Conservation (phyloP, 1,140 invertebrate genomes). For the Archegozetes longisetosus region DNA sequence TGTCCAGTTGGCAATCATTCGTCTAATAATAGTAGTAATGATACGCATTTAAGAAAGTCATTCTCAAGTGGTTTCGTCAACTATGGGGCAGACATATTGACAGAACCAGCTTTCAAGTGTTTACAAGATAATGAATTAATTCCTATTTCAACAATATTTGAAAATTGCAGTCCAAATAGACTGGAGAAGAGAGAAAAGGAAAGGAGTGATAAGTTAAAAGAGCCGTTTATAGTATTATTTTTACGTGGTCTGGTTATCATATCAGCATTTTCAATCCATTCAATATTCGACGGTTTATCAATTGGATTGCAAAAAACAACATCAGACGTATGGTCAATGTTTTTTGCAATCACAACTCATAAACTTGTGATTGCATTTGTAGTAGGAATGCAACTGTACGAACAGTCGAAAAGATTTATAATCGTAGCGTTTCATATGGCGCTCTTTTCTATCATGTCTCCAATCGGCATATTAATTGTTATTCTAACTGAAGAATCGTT, state of each 20-base stretch:
- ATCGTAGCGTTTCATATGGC: constrained; percentile 6
- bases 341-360: constrained; percentile 69
- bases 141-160: neutral
- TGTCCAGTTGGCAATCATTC: neutral
- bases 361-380: constrained; percentile 64
- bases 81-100: neutral
- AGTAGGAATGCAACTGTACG: constrained; percentile 28
- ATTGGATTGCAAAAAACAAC: constrained; percentile 50
- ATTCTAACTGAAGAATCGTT: constrained; percentile 2
- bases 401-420: constrained; percentile 13
- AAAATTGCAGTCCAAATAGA: constrained; percentile 12
- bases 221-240: neutral
- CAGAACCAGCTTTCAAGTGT: neutral
- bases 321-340: constrained; percentile 54
- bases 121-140: neutral
- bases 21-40: neutral
- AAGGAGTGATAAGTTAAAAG: neutral
- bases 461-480: constrained; percentile 20
- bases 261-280: constrained; percentile 65
- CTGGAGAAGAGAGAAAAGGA: neutral
- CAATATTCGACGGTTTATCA: constrained; percentile 73
- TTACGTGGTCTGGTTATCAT: constrained; percentile 20
- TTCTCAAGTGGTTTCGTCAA: neutral
- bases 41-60: neutral
- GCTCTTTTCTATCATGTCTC: constrained; percentile 22